Evolutionary conservation across 2,113 vertebrate genomes (phyloP).

Genomic region (Anguilla rostrata): DNA sequence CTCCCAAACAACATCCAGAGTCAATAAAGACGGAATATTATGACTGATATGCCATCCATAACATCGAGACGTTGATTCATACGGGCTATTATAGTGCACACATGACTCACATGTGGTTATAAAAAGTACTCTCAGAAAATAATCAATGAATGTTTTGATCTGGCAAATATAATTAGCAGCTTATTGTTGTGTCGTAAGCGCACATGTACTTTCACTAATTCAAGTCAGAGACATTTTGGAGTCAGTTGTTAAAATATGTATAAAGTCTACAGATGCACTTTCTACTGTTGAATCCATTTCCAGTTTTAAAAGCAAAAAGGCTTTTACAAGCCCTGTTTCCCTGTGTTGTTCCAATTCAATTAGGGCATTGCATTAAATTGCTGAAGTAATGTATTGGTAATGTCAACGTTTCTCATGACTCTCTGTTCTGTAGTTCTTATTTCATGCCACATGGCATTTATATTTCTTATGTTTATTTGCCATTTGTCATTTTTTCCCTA

Average conservation of each 20-base stretch:
- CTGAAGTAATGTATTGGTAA: background rate
- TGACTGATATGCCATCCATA: constrained; percentile 3
- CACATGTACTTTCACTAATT: constrained; percentile 20
- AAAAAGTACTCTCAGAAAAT: constrained; percentile 32
- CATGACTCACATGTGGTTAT: constrained; percentile 26
- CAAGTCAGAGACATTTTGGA: constrained; percentile 29
- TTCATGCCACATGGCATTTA: background rate
- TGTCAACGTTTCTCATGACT: background rate
- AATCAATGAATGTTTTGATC: constrained; percentile 24
- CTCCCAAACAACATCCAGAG: constrained; percentile 6
- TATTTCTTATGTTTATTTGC: background rate
- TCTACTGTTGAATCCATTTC: constrained; percentile 19
- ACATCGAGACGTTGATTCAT: constrained; percentile 16
- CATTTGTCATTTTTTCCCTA: background rate
- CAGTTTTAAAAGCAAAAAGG: constrained; percentile 19
- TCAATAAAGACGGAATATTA: constrained; percentile 4
- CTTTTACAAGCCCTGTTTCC: background rate
- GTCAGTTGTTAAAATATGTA: constrained; percentile 31
- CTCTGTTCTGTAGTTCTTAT: background rate
- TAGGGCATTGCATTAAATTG: constrained; percentile 10
- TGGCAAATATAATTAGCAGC: constrained; percentile 28
- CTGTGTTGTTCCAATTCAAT: background rate
- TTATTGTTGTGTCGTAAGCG: constrained; percentile 17
- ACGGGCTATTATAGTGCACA: constrained; percentile 3
- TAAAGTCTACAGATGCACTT: constrained; percentile 8